These are phyloP conservation scores for Phataginus tetradactyla DNA, from an alignment of 2,797 vertebrate species.

Conservation along the genomic window DNA sequence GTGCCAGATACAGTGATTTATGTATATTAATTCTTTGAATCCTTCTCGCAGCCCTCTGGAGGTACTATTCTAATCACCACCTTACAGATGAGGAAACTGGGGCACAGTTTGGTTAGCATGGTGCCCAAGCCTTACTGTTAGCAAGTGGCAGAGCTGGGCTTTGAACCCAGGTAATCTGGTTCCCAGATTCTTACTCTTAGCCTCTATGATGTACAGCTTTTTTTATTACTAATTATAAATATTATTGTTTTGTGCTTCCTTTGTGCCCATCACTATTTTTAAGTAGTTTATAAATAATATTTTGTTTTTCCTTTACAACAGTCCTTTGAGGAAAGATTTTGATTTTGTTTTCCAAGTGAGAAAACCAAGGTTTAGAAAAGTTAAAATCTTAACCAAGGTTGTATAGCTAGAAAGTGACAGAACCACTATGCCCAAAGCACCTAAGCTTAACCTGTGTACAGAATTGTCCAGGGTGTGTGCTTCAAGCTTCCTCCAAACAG, in stretches of 20 bases:
- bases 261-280: neutral
- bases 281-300: neutral
- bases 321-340: neutral
- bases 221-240: neutral
- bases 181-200: neutral
- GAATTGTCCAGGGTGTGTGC: neutral
- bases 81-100: neutral
- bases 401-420: neutral
- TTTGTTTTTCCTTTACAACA: neutral
- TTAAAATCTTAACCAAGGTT: neutral
- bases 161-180: neutral
- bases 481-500: neutral
- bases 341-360: neutral
- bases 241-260: neutral
- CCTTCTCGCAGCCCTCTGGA: neutral
- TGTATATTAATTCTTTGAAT: neutral
- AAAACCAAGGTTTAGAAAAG: conserved; percentile 4
- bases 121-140: neutral
- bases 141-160: neutral
- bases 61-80: neutral
- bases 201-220: neutral
- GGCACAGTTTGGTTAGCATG: neutral
- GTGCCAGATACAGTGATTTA: neutral
- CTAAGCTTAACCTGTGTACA: neutral
- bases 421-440: neutral